Evolutionary conservation across 2,113 vertebrate genomes (phyloP).

Genomic region (Hypanus sabinus): DNA sequence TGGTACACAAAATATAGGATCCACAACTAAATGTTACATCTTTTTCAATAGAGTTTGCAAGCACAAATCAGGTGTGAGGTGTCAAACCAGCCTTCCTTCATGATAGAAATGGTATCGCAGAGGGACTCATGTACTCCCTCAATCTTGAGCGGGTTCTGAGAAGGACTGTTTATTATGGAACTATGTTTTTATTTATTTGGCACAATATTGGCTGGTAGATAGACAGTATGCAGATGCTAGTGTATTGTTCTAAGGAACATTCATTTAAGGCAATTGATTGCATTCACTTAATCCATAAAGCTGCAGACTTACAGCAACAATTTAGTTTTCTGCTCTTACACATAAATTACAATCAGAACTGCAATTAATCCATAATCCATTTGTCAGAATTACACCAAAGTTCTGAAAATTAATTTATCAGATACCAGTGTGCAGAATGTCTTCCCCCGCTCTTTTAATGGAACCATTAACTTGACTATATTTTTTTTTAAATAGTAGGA

Average conservation of each 20-base stretch:
- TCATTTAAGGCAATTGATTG: background rate
- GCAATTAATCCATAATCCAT: conserved; percentile 1
- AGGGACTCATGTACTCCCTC: background rate
- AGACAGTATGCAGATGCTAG: background rate
- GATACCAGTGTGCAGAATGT: background rate
- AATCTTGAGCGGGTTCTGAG: background rate
- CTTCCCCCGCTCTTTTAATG: background rate
- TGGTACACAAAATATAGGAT: background rate
- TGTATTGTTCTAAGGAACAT: background rate
- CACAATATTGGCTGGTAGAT: background rate
- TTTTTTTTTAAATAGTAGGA: background rate
- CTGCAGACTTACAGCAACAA: conserved; percentile 14
- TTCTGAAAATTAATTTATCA: background rate
- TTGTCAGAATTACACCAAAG: background rate
- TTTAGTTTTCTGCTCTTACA: background rate
- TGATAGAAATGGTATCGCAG: background rate
- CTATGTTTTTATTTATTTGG: background rate
- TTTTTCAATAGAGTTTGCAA: background rate
- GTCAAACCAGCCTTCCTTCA: background rate
- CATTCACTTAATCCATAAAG: background rate
- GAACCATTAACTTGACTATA: background rate
- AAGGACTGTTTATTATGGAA: background rate
- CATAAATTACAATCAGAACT: background rate
- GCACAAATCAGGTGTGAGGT: background rate
- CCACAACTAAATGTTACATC: background rate